A percentile compares a stretch with the other conserved stretches of the same genome.
Evolutionary conservation across 2,113 vertebrate species (phyloP).

Genomic region (Lepisosteus oculatus): DNA sequence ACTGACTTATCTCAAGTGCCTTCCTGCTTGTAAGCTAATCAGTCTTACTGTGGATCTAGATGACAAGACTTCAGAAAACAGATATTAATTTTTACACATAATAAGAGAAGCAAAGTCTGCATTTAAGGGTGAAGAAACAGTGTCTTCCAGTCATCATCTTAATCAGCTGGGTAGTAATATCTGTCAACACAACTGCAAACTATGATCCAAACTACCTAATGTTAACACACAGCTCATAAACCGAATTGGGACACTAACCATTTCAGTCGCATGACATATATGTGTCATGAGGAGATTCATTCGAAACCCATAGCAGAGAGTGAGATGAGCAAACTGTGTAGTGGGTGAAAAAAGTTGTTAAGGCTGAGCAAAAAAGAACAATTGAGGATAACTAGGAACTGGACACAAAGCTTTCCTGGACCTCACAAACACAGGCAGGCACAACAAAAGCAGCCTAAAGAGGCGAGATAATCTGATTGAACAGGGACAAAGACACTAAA

Average conservation of each 20-base stretch:
- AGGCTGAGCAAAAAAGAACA: conserved; percentile 25
- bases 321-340: no score
- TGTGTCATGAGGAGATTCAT: conserved; percentile 8
- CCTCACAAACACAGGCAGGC: conserved; percentile 21
- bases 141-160: no score
- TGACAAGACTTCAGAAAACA: no score
- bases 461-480: conserved; percentile 14
- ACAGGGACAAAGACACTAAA: conserved; percentile 16
- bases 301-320: conserved; percentile 15
- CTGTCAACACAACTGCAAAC: no score
- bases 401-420: conserved; percentile 22
- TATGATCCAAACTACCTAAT: no score
- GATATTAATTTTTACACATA: no score
- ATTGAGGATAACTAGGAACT: conserved; percentile 14
- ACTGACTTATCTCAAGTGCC: neutral
- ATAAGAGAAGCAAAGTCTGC: no score
- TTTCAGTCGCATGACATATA: conserved; percentile 2
- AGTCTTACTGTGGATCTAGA: no score
- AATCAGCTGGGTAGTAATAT: no score
- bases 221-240: no score
- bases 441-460: neutral
- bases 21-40: neutral
- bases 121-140: no score
- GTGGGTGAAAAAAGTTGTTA: conserved; percentile 13
- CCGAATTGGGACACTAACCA: no score